phyloP scores from a whole-genome alignment of 2,797 vertebrate species.

The Taeniopygia guttata region DNA sequence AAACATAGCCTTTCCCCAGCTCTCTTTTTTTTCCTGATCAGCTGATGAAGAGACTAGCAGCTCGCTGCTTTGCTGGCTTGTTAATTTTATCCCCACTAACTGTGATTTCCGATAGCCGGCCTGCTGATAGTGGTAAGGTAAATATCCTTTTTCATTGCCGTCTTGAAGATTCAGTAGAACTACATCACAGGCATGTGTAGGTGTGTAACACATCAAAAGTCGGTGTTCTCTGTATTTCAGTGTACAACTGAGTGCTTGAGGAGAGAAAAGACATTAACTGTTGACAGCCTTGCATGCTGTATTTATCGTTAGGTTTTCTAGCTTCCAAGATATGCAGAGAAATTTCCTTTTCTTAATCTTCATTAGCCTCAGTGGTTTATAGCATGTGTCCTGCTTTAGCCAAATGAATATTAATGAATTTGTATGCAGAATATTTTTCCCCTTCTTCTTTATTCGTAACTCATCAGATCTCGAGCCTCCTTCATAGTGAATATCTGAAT shows the following conservation, averaged over 20 bases:
- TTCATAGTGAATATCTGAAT: conserved; percentile 75
- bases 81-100: conserved; percentile 99
- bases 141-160: conserved; percentile 88
- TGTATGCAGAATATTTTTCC: conserved; percentile 68
- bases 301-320: conserved; percentile 82
- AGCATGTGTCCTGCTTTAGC: conserved; percentile 77
- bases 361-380: conserved; percentile 76
- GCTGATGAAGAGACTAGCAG: conserved; percentile 99
- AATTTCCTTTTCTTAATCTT: conserved; percentile 77
- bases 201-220: conserved; percentile 84
- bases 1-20: conserved; percentile 97
- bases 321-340: conserved; percentile 79
- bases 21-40: conserved; percentile 97
- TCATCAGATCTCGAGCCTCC: conserved; percentile 73
- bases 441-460: conserved; percentile 69
- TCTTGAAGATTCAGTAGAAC: conserved; percentile 89
- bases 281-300: conserved; percentile 86
- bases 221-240: conserved; percentile 73
- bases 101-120: conserved; percentile 93
- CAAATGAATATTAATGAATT: conserved; percentile 81
- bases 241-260: conserved; percentile 78
- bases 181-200: conserved; percentile 87
- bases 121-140: conserved; percentile 98
- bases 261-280: conserved; percentile 80
- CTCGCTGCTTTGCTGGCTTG: conserved; percentile 99